Evolutionary conservation across 1,140 invertebrate genomes (phyloP), one percentile per base, ranked within the genome.

Genomic region (Lethrus apterus): DNA sequence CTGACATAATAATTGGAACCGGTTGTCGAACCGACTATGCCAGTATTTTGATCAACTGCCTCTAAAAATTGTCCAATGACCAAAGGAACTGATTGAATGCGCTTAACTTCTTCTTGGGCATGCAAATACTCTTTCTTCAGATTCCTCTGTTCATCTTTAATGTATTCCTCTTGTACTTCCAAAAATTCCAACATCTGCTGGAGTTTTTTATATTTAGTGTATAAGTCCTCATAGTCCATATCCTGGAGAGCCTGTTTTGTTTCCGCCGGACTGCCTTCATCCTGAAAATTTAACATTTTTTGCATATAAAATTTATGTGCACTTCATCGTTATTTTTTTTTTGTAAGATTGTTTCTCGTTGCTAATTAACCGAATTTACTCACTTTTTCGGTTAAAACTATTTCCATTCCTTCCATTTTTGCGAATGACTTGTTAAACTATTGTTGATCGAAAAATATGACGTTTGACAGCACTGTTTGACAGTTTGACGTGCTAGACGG

Each of bases 191-290:
- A 65, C 69, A 92, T 86, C 52, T 84, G 74, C 67, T 92, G 85
- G 1, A 93, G 71, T 82, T 96, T 96, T 89, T 94, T 95, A 59
- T 89, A 95, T 70, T 90, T 93, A 11, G 89, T 93, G 64, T 94
- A 97, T 21, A 94, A 72, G 78, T 94, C 91, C 70, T 93, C 89
- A 15, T 85, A 74, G 67, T 93, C 89, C 44, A 86, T 63, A 59
- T 89, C 87, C 62, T 93, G 86, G 31, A 79, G 66, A 21, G 70
- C 72, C 55, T 71, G 74, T 33, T 64, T 64, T 21, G 70, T 71
- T 54, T 82, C 81, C 2, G 66, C 64, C 23, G 72, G 69, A 50
- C 76, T 75, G 46, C 71, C 67, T 41, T 79, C 72, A 55, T 84
- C 80, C 77, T 81, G 36, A 17, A 68, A 67, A 55, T 50, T 54